Conservation (phyloP, 2,113 vertebrate genomes). For the Lophochroa leadbeateri region DNA sequence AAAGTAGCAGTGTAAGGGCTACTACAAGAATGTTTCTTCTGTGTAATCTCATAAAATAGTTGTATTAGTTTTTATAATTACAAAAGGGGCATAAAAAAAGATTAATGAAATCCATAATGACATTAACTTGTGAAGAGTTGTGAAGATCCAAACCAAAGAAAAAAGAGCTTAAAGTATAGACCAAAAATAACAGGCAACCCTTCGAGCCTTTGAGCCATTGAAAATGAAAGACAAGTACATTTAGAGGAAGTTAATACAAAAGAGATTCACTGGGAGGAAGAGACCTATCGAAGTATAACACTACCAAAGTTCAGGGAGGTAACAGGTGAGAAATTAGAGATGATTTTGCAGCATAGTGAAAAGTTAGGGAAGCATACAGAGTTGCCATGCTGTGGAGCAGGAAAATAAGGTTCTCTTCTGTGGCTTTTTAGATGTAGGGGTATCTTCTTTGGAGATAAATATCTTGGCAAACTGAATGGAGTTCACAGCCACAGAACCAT, state of each 20-base stretch:
- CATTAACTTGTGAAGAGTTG: background rate
- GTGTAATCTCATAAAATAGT: background rate
- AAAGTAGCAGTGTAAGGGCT: background rate
- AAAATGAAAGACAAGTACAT: background rate
- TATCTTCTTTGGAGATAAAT: background rate
- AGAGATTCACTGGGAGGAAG: background rate
- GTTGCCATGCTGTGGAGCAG: background rate
- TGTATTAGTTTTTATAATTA: background rate
- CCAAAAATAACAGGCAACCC: background rate
- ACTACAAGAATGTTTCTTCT: background rate
- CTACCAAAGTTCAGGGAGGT: background rate
- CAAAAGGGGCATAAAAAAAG: background rate
- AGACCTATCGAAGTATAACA: background rate
- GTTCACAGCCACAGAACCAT: background rate
- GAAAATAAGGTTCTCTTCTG: background rate
- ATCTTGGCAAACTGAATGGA: background rate
- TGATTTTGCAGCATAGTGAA: background rate
- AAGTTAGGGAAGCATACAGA: background rate
- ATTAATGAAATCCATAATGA: background rate
- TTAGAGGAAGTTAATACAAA: background rate
- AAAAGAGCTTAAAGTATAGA: background rate
- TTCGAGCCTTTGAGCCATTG: background rate
- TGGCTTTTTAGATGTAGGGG: background rate
- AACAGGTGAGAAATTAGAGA: background rate
- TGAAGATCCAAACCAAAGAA: background rate